Evolutionary conservation across 2,797 vertebrate genomes (phyloP), one percentile per base, ranked within the genome.

Genomic region (Crenuchus spilurus): DNA sequence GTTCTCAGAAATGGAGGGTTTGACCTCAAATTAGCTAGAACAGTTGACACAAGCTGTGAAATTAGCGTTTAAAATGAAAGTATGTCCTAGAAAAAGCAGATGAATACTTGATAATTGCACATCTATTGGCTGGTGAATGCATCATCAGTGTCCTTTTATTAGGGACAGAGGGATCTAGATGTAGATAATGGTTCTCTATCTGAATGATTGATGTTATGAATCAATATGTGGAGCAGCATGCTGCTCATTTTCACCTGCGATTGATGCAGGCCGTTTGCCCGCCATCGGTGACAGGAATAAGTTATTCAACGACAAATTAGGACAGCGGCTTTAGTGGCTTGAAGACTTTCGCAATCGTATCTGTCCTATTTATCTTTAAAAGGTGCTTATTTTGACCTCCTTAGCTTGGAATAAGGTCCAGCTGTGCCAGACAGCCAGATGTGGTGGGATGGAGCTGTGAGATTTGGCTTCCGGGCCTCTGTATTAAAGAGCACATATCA

Each of bases 231-330:
- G n/a, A n/a, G n/a, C n/a, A n/a, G n/a, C n/a, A n/a, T n/a, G n/a
- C n/a, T n/a, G n/a, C n/a, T n/a, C n/a, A n/a, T n/a, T n/a, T n/a
- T 10, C 48, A 26, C 18, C 20, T 51, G 2, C 9, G 10, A 48
- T 48, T 48, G n/a, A 48, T 48, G 2, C 18, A 20, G 44, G 6
- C 44, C 22, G 18, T 20, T 46, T 14, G 6, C 4, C 13, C 6
- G 2, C 6, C 49, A 39, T 63, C 5, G 26, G 13, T 20, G 51
- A 22, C 3, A 5, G 2, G 20, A 48, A 11, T 3, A n/a, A 37
- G 37, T 51, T 2, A 62, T 42, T 70, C 41, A 49, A 44, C 16
- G 37, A 30, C 35, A 64, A 64, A 64, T 46, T 64, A 46, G 61
- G 61, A 18, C 61, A 46, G 41, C 22, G 4, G 35, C 35, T 41